Evolutionary conservation across 2,113 vertebrate species (phyloP).

Genomic region (Psettodes erumei): DNA sequence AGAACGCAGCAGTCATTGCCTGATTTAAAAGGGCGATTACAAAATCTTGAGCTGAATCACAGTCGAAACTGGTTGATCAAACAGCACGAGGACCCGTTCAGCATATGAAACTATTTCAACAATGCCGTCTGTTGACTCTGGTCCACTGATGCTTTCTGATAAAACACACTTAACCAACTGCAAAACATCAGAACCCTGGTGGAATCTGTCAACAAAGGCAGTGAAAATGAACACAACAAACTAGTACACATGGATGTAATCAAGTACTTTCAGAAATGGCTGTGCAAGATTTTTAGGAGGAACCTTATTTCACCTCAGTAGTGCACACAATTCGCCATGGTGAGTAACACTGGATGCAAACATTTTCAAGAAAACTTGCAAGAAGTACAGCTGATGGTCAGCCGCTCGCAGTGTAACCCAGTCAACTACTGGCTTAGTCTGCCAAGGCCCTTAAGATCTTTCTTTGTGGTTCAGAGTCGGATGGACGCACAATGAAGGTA

Average conservation of each 20-base stretch:
- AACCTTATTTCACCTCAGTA: background rate
- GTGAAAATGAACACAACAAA: background rate
- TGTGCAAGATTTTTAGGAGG: background rate
- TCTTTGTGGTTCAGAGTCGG: background rate
- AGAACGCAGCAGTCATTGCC: slow-evolving; percentile 8
- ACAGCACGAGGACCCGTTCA: background rate
- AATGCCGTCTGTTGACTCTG: slow-evolving; percentile 19
- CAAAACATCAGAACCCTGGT: slow-evolving; percentile 5
- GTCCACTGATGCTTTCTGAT: background rate
- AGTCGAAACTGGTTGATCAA: slow-evolving; percentile 29
- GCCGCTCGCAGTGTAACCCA: background rate
- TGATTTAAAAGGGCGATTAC: background rate
- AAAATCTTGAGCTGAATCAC: slow-evolving; percentile 10
- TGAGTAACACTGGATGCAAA: background rate
- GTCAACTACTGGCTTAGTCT: background rate
- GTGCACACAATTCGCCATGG: background rate
- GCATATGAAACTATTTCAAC: slow-evolving; percentile 1
- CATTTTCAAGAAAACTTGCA: too few species aligned
- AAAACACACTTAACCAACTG: slow-evolving; percentile 25
- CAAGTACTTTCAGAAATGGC: background rate
- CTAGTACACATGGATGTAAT: too few species aligned
- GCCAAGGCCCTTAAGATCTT: background rate
- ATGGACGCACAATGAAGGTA: background rate
- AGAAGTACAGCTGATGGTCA: too few species aligned
- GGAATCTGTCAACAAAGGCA: background rate